Percentiles rank a stretch among this genome's conserved stretches.
Conservation (phyloP, 2,888 invertebrate species). For the Autographa pulchrina region DNA sequence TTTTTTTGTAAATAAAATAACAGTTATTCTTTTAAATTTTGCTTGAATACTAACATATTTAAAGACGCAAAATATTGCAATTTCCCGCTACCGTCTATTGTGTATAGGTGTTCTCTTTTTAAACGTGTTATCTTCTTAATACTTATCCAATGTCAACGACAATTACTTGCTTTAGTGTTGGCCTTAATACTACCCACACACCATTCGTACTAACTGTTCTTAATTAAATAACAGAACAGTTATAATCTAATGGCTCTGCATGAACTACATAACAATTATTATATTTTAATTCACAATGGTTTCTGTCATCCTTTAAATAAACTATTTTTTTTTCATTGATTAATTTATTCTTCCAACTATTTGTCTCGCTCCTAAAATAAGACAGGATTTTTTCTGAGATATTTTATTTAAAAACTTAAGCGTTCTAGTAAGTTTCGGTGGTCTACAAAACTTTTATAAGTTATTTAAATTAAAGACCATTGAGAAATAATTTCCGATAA, state of each 20-base stretch:
- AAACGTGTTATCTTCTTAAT: constrained; percentile 13
- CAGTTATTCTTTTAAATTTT: constrained; percentile 31
- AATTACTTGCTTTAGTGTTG: no score
- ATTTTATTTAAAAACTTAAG: not conserved
- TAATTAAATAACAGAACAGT: not conserved
- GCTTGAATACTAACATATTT: constrained; percentile 51
- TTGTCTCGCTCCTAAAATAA: constrained; percentile 4
- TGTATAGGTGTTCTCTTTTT: constrained; percentile 19
- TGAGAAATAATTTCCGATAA: not conserved
- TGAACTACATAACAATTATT: constrained; percentile 1
- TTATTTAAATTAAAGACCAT: not conserved
- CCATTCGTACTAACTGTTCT: constrained; percentile 4
- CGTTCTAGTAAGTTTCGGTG: not conserved
- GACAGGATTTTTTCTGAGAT: not conserved
- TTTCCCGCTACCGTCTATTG: constrained; percentile 21
- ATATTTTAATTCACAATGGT: constrained; percentile 7
- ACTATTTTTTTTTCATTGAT: not conserved
- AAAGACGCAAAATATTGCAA: constrained; percentile 23
- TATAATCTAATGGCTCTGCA: constrained; percentile 22
- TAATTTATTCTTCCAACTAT: constrained; percentile 10
- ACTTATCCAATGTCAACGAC: not conserved
- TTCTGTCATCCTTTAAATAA: constrained; percentile 22
- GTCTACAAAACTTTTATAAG: not conserved
- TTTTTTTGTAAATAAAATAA: constrained; percentile 65
- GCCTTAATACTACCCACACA: not conserved